Evolutionary conservation across 2,797 vertebrate genomes (phyloP).

Genomic region (Amniataba percoides): DNA sequence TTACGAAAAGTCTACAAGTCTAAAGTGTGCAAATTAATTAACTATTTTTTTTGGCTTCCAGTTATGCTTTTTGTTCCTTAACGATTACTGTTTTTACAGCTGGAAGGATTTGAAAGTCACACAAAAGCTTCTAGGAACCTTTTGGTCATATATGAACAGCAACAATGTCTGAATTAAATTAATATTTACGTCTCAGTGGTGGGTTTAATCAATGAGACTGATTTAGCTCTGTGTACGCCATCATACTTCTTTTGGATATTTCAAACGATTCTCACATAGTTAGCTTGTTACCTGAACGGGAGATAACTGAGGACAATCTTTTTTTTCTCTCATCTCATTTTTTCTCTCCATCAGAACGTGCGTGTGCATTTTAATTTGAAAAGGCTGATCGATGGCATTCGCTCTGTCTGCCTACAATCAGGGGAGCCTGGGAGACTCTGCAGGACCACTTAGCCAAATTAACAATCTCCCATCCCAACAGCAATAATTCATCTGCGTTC

Average conservation of each 20-base stretch:
- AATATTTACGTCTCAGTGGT: neutral
- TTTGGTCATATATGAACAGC: neutral
- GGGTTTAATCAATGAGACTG: neutral
- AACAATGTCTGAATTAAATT: neutral
- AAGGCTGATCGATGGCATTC: constrained; percentile 65
- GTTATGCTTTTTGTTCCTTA: too few species aligned
- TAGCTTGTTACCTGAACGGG: constrained; percentile 1
- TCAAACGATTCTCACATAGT: neutral
- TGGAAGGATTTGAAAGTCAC: neutral
- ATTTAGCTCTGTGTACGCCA: neutral
- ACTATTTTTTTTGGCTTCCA: too few species aligned
- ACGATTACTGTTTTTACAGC: too few species aligned
- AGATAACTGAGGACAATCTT: constrained; percentile 18
- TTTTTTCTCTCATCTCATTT: constrained; percentile 23
- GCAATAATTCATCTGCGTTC: constrained; percentile 59
- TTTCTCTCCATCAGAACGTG: constrained; percentile 41
- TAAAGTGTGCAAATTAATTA: too few species aligned
- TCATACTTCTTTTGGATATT: neutral
- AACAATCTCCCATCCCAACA: constrained; percentile 54
- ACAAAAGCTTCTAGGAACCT: neutral
- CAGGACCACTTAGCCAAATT: constrained; percentile 73
- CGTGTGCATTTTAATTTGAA: constrained; percentile 43
- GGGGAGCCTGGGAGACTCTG: constrained; percentile 37
- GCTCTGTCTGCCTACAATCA: constrained; percentile 42
- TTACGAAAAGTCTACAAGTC: too few species aligned